phyloP scores from a whole-genome alignment of 2,888 invertebrate species.

The Yponomeuta cagnagella region DNA sequence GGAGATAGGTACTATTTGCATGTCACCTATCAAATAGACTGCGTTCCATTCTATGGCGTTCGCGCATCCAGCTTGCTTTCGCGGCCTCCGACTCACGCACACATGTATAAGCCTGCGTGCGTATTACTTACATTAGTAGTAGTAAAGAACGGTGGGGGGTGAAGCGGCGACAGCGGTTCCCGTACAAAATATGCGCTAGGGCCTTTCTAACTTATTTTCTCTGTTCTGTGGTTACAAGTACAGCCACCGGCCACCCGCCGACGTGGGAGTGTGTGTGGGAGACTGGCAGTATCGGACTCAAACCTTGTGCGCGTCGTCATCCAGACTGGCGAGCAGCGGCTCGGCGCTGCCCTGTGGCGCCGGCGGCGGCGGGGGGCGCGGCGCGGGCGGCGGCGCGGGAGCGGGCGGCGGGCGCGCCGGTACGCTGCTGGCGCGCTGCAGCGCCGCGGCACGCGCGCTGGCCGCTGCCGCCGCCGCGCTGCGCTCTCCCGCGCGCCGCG shows the following conservation, averaged over 20 bases:
- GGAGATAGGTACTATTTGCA: too few relatives aligned
- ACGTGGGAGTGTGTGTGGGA: constrained; percentile 16
- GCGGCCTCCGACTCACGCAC: too few relatives aligned
- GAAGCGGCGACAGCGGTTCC: too few relatives aligned
- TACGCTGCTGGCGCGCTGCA: constrained; percentile 50
- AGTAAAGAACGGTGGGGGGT: too few relatives aligned
- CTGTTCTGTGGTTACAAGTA: too few relatives aligned
- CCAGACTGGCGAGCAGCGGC: constrained; percentile 77
- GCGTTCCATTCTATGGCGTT: too few relatives aligned
- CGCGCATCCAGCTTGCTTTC: too few relatives aligned
- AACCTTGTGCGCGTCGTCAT: constrained; percentile 66
- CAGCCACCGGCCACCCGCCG: constrained; percentile 26
- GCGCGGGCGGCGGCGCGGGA: constrained; percentile 31
- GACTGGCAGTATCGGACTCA: constrained; percentile 12
- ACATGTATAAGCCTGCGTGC: too few relatives aligned
- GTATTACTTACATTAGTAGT: too few relatives aligned
- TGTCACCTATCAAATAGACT: too few relatives aligned
- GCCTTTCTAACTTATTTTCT: too few relatives aligned
- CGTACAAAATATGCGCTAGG: too few relatives aligned
- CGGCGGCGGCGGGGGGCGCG: constrained; percentile 26
- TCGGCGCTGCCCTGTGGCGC: constrained; percentile 73
- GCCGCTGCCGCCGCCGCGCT: constrained; percentile 29
- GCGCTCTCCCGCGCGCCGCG: constrained; percentile 78
- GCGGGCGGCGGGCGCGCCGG: constrained; percentile 56
- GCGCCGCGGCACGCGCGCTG: constrained; percentile 42